Percentiles rank a stretch among this genome's conserved stretches.
phyloP scores from a whole-genome alignment of 2,797 vertebrate species.

The Trematomus bernacchii region DNA sequence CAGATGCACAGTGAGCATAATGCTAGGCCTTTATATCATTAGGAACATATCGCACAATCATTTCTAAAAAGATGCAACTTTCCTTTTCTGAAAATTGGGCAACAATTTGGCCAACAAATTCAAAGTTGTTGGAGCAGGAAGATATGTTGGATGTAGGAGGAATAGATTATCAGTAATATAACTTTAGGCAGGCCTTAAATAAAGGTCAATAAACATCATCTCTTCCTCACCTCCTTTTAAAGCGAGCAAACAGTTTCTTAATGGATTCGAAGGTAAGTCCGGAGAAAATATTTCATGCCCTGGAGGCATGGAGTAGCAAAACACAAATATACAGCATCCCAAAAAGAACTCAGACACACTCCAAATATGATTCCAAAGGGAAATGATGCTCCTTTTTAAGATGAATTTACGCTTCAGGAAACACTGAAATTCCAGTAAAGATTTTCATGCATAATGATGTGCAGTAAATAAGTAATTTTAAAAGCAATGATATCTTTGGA shows the following conservation, averaged over 20 bases:
- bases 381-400: constrained; percentile 43
- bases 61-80: background rate
- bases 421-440: constrained; percentile 33
- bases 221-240: constrained; percentile 23
- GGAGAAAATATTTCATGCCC: constrained; percentile 11
- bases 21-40: background rate
- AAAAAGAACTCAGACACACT: constrained; percentile 18
- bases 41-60: background rate
- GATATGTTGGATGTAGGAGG: constrained; percentile 9
- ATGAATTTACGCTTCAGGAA: constrained; percentile 38
- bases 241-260: constrained; percentile 32
- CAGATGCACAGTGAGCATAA: background rate
- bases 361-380: constrained; percentile 27
- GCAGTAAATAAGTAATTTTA: constrained; percentile 38
- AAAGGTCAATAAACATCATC: constrained; percentile 33
- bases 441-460: constrained; percentile 50
- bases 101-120: background rate
- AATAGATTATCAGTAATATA: constrained; percentile 20
- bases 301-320: constrained; percentile 14
- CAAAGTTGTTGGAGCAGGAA: background rate
- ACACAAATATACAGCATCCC: constrained; percentile 29
- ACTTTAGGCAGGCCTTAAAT: constrained; percentile 3
- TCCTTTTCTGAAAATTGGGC: background rate
- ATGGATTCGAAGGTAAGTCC: constrained; percentile 35
- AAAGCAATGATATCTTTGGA: constrained; percentile 21